These are phyloP conservation scores for Ditylenchus dipsaci DNA, from an alignment of 1,140 invertebrate species.

Conservation along the genomic window DNA sequence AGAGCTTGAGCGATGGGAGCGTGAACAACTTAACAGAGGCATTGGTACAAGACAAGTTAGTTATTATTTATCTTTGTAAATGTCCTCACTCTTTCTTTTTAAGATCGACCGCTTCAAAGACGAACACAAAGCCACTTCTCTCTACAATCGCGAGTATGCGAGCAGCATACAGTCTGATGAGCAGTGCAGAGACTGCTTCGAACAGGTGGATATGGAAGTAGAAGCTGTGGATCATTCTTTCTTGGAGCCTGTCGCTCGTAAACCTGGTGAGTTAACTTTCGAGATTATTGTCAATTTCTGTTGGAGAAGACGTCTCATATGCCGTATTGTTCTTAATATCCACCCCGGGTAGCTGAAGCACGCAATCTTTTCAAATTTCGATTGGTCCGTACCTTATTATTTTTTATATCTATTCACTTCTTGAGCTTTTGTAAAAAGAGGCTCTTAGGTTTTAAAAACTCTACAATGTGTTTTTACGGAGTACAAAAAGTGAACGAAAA, in stretches of 20 bases:
- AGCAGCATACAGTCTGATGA: background rate
- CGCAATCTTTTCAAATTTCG: too few relatives aligned
- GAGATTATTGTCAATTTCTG: too few relatives aligned
- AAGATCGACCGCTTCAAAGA: conserved; percentile 38
- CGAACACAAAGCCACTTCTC: conserved; percentile 25
- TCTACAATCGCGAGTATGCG: conserved; percentile 20
- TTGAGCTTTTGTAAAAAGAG: too few relatives aligned
- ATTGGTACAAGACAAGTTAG: background rate
- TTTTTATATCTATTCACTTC: too few relatives aligned
- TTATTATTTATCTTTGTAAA: too few relatives aligned
- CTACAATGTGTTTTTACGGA: too few relatives aligned
- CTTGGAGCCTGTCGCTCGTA: background rate
- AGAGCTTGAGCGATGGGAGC: background rate
- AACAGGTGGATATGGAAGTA: conserved; percentile 44
- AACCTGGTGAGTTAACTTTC: background rate
- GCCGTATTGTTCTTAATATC: too few relatives aligned
- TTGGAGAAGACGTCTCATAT: too few relatives aligned
- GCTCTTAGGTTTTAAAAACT: too few relatives aligned
- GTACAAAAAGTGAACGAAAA: too few relatives aligned
- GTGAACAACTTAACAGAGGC: background rate
- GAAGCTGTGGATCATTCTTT: background rate
- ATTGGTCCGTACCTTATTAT: too few relatives aligned
- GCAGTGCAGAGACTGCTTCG: conserved; percentile 14
- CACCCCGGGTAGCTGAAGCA: too few relatives aligned
- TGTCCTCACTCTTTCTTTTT: background rate